Evolutionary conservation across 2,113 vertebrate species (phyloP).

Genomic region (Cheilinus undulatus): DNA sequence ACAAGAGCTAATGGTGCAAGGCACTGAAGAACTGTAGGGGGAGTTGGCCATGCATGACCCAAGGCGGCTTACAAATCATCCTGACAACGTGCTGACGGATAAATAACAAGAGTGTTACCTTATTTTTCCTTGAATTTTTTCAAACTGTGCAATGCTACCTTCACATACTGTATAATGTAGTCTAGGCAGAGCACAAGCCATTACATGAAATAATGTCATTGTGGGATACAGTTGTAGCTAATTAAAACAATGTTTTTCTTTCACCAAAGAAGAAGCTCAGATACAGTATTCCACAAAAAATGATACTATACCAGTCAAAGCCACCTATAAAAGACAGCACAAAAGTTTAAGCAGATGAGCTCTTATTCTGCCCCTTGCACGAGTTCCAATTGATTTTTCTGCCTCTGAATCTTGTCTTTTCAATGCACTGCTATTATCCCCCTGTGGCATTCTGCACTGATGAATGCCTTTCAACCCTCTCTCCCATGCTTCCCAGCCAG

Average conservation of each 20-base stretch:
- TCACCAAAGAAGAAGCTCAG: not conserved
- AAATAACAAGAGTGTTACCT: not conserved
- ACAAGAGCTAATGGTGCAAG: not conserved
- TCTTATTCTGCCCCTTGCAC: slow-evolving; percentile 45
- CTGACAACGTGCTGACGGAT: not conserved
- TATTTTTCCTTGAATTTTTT: not conserved
- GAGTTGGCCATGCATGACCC: not conserved
- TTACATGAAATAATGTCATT: not conserved
- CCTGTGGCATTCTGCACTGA: slow-evolving; percentile 65
- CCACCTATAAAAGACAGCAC: slow-evolving; percentile 5
- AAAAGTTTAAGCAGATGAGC: slow-evolving; percentile 54
- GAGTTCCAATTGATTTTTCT: slow-evolving; percentile 53
- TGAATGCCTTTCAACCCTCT: slow-evolving; percentile 70
- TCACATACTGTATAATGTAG: not conserved
- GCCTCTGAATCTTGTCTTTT: slow-evolving; percentile 62
- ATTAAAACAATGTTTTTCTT: not conserved
- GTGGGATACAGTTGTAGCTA: not conserved
- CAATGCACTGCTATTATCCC: slow-evolving; percentile 70
- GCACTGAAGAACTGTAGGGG: not conserved
- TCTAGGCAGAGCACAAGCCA: not conserved
- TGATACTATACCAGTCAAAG: not conserved
- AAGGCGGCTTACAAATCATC: not conserved
- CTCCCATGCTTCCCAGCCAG: slow-evolving; percentile 64
- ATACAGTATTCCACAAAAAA: not conserved
- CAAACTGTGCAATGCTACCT: not conserved